These are phyloP conservation scores for Corynorhinus townsendii DNA, from an alignment of 2,113 vertebrate species.

Conservation along the genomic window DNA sequence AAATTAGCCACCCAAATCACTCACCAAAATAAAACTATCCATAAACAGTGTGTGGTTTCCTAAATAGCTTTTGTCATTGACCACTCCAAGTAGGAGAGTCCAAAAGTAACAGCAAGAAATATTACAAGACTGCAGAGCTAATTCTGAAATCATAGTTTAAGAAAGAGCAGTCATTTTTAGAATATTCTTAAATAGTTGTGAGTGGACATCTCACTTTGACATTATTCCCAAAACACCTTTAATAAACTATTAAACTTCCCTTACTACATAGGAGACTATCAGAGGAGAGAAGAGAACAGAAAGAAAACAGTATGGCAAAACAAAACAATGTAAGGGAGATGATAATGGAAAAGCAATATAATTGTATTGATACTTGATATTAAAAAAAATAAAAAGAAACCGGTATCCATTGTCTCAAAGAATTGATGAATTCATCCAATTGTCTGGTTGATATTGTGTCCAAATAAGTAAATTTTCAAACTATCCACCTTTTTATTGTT, in stretches of 20 bases:
- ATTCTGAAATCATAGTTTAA: not conserved
- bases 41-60: not conserved
- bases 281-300: not conserved
- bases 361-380: not conserved
- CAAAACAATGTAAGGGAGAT: not conserved
- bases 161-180: not conserved
- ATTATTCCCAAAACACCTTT: not conserved
- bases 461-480: not conserved
- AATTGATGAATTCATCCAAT: not conserved
- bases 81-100: not conserved
- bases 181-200: not conserved
- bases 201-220: not conserved
- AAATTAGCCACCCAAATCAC: not conserved
- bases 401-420: not conserved
- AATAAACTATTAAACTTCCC: not conserved
- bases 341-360: not conserved
- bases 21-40: constrained; percentile 21
- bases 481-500: not conserved
- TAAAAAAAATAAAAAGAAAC: not conserved
- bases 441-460: not conserved
- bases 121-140: not conserved
- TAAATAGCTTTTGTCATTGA: not conserved
- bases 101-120: not conserved
- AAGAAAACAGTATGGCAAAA: not conserved
- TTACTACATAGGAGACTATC: not conserved